Evolutionary conservation across 2,888 invertebrate species (phyloP), one percentile per base, ranked within the genome.

Genomic region (Xestobium rufovillosum): DNA sequence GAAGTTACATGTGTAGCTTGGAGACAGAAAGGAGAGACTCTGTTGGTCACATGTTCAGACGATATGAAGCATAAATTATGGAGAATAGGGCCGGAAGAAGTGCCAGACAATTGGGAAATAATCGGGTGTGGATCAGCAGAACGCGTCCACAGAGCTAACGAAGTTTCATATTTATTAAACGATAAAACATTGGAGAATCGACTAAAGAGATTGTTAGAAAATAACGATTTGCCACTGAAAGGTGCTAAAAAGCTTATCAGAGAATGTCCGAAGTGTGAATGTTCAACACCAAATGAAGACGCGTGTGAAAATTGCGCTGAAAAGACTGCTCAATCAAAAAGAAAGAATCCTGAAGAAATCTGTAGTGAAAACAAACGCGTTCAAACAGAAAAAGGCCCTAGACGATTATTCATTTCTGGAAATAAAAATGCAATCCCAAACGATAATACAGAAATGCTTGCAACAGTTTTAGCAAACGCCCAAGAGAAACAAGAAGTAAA

Each of bases 1-100:
- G 92, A 92, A 69, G 91, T 92, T 0, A 88, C 89, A 0, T 83
- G 85, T 57, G 86, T 89, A 1, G 82, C 84, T 1, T 91, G 90
- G 90, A 76, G 80, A 48, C 66, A 61, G 34, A 53, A 45, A 31
- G 71, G 72, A 3, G 74, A 76, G 55, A 61, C 69, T 11, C 44
- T 50, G 12, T 63, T 88, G 29, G 80, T 86, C 9, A 89, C 89
- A 0, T 85, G 88, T 61, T 82, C 86, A 31, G 90, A 90, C 59
- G 90, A 90, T 66, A 80, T 82, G 8, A 67, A 76, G 0, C 83
- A 84, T 59, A 79, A 79, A 63, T 70, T 87, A 34, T 88, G 87
- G 87, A 70, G 79, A 30, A 65, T 84, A 25, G 79, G 79, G 0
- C 61, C 62, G 1, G 72, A 72, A 38, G 53, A 62, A 31, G 57